phyloP scores from a whole-genome alignment of 2,113 vertebrate genomes.

The Catharus bicknelli region DNA sequence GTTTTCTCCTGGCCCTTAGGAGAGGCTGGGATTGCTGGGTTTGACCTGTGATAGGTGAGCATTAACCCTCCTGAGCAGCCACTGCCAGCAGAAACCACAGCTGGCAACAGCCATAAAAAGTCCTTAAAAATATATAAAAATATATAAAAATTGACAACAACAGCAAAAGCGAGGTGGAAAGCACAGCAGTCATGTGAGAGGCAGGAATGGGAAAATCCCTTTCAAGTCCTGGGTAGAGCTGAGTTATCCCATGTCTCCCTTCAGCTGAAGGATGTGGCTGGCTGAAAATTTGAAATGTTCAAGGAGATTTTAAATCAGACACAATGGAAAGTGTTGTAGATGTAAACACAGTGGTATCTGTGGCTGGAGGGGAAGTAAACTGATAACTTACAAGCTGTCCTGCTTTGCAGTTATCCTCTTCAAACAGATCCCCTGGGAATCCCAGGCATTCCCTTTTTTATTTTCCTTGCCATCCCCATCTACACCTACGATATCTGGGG shows the following conservation, averaged over 20 bases:
- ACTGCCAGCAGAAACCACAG: background rate
- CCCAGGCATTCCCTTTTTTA: background rate
- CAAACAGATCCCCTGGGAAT: background rate
- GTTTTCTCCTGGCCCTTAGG: background rate
- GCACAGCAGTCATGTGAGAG: background rate
- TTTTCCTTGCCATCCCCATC: background rate
- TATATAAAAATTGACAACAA: background rate
- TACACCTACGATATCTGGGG: background rate
- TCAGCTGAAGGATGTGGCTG: background rate
- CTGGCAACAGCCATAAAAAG: background rate
- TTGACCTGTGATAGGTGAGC: background rate
- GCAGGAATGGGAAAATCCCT: background rate
- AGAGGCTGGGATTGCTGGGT: background rate
- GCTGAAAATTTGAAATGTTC: background rate
- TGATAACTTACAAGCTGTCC: background rate
- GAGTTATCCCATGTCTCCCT: background rate
- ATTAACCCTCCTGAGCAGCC: background rate
- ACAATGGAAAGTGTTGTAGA: background rate
- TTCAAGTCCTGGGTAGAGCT: background rate
- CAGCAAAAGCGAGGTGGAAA: background rate
- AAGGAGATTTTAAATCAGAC: background rate
- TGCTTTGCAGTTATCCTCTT: background rate
- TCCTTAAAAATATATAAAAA: background rate
- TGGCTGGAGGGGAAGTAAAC: conserved; percentile 21
- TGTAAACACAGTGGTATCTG: background rate